Evolutionary conservation across 2,888 invertebrate species (phyloP), one percentile per base, ranked within the genome.

Genomic region (Agrotis segetum): DNA sequence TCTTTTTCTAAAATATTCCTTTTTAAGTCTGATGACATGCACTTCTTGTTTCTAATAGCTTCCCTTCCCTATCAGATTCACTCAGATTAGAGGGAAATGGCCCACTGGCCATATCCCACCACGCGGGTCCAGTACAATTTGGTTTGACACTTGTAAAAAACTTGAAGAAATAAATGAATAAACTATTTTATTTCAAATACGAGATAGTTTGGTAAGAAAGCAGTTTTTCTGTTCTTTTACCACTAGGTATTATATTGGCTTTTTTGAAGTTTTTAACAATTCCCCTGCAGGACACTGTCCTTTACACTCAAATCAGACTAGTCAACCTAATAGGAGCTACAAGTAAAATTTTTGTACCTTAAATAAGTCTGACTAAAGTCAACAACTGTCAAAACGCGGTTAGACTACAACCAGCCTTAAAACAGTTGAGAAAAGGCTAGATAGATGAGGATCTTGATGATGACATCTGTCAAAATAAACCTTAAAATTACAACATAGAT

Each of bases 391-490:
- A 34, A 34, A 34, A 4, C 7, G 5, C 7, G 34, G 34, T 34
- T 34, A 5, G 34, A 34, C 34, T 34, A 7, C 1, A 34, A 5
- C 34, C 34, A 7, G 29, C 29, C 29, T 5, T 29, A 7, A 34
- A 7, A 7, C 34, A 34, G 34, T 34, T 34, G 34, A 5, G 6
- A 34, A 34, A 34, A 34, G 7, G 34, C 34, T 34, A 34, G 6
- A 7, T 7, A 34, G 34, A 7, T 24, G 24, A 24, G 24, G 24
- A 24, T 29, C 3, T 29, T 29, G 29, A 29, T 34, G 46, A 46
- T 46, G 56, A 16, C n/a, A 65, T 19, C 60, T 24, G 24, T 68
- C 4, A 47, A 46, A 58, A 56, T 40, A 65, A 64, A 58, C 55
- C 0, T 24, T 19, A 16, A 17, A 2, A 55, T 61, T 61, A 47